phyloP scores from a whole-genome alignment of 92 coral and sea anemone genomes.

The Epizoanthus illoricatus region DNA sequence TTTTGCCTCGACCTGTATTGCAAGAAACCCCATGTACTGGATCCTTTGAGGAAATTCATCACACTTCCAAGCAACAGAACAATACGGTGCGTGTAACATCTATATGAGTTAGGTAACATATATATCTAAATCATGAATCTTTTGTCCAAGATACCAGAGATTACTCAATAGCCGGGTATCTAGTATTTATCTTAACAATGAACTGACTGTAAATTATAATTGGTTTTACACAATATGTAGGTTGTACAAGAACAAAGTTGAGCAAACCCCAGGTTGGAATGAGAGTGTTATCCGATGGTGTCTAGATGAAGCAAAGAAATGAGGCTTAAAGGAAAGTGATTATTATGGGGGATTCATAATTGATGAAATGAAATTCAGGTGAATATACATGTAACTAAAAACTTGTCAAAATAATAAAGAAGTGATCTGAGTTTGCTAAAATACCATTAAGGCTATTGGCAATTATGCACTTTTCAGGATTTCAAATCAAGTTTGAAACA shows the following conservation, averaged over 20 bases:
- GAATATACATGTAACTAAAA: too few relatives aligned
- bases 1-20: conserved; percentile 39
- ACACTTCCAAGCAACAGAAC: conserved; percentile 52
- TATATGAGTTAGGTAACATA: too few relatives aligned
- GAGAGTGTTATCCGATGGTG: conserved; percentile 39
- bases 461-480: too few relatives aligned
- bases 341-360: conserved; percentile 45
- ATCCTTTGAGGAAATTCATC: conserved; percentile 43
- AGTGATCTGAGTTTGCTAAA: too few relatives aligned
- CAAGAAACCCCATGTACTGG: conserved; percentile 56
- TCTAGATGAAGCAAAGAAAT: conserved; percentile 26
- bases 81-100: conserved; percentile 30
- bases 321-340: conserved; percentile 33
- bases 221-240: neutral
- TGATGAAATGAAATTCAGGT: conserved; percentile 39
- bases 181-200: too few relatives aligned
- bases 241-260: conserved; percentile 34
- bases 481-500: too few relatives aligned
- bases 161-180: too few relatives aligned
- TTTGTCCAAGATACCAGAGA: too few relatives aligned
- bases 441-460: too few relatives aligned
- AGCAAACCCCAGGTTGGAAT: conserved; percentile 39
- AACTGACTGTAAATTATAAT: too few relatives aligned
- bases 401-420: too few relatives aligned
- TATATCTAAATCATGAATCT: too few relatives aligned